These are phyloP conservation scores for Myanophis thanlyinensis DNA, from an alignment of 2,113 vertebrate genomes.

Conservation along the genomic window DNA sequence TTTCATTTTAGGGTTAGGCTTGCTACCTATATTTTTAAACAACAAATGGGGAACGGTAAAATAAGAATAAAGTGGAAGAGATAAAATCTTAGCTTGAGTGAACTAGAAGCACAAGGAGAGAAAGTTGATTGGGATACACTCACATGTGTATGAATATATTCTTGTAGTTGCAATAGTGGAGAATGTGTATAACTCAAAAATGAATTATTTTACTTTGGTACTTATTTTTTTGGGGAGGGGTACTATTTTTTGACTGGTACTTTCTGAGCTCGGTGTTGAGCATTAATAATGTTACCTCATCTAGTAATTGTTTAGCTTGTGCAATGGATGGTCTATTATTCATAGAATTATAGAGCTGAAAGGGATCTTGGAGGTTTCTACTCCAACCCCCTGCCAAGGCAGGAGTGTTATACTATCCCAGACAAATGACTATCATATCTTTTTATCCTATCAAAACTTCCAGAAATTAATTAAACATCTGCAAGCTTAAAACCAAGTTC, in stretches of 20 bases:
- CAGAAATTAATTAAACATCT: neutral
- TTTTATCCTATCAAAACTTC: neutral
- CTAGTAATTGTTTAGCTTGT: neutral
- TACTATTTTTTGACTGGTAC: too few relatives aligned
- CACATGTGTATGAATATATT: neutral
- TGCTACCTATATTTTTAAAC: neutral
- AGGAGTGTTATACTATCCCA: neutral
- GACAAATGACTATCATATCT: neutral
- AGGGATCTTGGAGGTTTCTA: neutral
- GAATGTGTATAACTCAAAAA: neutral
- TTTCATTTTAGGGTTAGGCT: neutral
- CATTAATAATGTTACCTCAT: neutral
- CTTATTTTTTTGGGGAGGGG: too few relatives aligned
- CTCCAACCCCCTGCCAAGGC: neutral
- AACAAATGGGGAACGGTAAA: neutral
- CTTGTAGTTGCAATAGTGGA: neutral
- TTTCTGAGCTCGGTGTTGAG: neutral
- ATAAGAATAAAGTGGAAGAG: neutral
- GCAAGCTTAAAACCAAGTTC: neutral
- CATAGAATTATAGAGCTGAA: neutral
- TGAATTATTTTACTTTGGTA: neutral
- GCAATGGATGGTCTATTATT: neutral
- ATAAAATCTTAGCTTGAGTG: neutral
- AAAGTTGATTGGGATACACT: neutral
- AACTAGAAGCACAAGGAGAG: neutral